Evolutionary conservation across 2,113 vertebrate genomes (phyloP).

Genomic region (Sinosuthora webbiana): DNA sequence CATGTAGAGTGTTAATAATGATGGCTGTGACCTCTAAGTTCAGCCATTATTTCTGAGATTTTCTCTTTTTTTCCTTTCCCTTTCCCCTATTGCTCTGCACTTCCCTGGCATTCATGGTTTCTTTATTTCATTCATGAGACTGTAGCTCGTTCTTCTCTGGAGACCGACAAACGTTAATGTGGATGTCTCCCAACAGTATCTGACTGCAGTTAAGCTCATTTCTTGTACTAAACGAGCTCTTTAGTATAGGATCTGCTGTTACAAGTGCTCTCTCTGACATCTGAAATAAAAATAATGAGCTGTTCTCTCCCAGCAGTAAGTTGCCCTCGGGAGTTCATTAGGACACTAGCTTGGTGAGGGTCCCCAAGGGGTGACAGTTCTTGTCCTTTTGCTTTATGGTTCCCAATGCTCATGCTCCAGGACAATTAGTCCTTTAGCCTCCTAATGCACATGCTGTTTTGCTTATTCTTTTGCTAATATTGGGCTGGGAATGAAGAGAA

Average conservation of each 20-base stretch:
- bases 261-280: not conserved
- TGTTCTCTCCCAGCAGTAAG: not conserved
- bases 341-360: not conserved
- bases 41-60: not conserved
- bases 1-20: not conserved
- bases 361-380: not conserved
- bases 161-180: fast-evolving
- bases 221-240: not conserved
- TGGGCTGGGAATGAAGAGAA: not conserved
- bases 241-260: not conserved
- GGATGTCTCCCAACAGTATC: not conserved
- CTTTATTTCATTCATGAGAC: not conserved
- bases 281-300: constrained; percentile 29
- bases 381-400: not conserved
- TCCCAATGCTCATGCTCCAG: not conserved
- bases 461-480: constrained; percentile 24
- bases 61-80: not conserved
- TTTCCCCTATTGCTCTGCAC: not conserved
- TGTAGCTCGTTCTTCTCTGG: not conserved
- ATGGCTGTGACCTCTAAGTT: not conserved
- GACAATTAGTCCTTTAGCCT: constrained; percentile 3
- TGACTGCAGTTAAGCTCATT: not conserved
- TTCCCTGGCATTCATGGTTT: not conserved
- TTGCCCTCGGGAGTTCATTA: not conserved
- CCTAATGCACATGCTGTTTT: constrained; percentile 19